phyloP scores from a whole-genome alignment of 2,113 vertebrate species.

The Alligator sinensis region DNA sequence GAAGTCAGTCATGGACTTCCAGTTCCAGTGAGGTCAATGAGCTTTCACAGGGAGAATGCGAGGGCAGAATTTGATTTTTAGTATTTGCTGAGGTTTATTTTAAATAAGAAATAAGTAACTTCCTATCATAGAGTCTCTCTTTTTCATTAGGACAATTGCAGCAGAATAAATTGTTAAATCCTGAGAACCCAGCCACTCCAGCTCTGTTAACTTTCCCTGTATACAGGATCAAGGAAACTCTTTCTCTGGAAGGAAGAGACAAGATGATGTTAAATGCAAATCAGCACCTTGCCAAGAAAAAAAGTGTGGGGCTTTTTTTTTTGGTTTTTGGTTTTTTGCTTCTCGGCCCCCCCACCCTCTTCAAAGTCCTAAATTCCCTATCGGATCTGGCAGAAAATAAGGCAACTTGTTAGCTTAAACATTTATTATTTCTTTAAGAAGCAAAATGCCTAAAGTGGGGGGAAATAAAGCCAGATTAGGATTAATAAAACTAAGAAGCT shows the following conservation, averaged over 20 bases:
- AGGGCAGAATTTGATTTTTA: background rate
- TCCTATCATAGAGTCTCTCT: background rate
- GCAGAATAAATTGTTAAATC: background rate
- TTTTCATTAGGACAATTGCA: background rate
- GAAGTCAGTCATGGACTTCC: background rate
- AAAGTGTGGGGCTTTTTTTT: too few relatives aligned
- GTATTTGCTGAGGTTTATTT: background rate
- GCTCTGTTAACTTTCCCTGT: background rate
- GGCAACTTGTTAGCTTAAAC: background rate
- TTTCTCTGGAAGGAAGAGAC: background rate
- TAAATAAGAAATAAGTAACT: background rate
- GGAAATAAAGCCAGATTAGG: constrained; percentile 26
- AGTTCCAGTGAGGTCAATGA: background rate
- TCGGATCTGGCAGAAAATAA: background rate
- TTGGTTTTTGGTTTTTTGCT: too few relatives aligned
- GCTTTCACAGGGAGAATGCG: background rate
- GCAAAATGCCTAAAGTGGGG: background rate
- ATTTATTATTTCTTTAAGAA: background rate
- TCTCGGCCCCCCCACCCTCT: too few relatives aligned
- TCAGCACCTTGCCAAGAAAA: constrained; percentile 27
- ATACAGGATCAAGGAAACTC: background rate
- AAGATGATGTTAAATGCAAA: constrained; percentile 39
- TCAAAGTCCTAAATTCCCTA: background rate
- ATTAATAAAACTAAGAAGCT: constrained; percentile 58
- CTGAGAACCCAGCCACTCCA: background rate